Evolutionary conservation across 2,888 invertebrate genomes (phyloP).

Genomic region (Andricus quercusramuli): DNA sequence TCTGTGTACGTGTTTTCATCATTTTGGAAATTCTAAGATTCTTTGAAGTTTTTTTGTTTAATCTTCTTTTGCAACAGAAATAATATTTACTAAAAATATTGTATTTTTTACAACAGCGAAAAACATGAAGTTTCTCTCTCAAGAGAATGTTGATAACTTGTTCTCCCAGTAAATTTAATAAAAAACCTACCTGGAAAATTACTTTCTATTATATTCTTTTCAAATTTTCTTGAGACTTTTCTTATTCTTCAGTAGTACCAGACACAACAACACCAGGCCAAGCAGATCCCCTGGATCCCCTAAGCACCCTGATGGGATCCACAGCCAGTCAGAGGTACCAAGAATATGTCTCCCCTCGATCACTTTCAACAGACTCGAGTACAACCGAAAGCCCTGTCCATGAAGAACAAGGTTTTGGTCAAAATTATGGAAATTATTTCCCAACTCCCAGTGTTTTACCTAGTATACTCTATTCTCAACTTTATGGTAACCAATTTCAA

Average conservation of each 20-base stretch:
- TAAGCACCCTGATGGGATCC: constrained; percentile 74
- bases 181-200: too few relatives aligned
- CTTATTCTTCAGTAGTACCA: constrained; percentile 79
- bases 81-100: too few relatives aligned
- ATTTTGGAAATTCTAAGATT: too few relatives aligned
- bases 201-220: background rate
- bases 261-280: constrained; percentile 84
- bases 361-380: constrained; percentile 90
- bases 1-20: too few relatives aligned
- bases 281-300: constrained; percentile 73
- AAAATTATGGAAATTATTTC: constrained; percentile 84
- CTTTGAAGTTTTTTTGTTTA: too few relatives aligned
- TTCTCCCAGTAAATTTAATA: too few relatives aligned
- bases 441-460: constrained; percentile 86
- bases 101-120: too few relatives aligned
- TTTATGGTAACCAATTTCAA: constrained; percentile 83
- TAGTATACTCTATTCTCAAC: constrained; percentile 90
- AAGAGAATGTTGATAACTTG: too few relatives aligned
- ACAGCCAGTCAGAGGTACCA: constrained; percentile 75
- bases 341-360: constrained; percentile 82
- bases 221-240: background rate
- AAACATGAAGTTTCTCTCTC: too few relatives aligned
- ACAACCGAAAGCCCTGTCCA: constrained; percentile 91
- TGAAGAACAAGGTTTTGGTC: constrained; percentile 84
- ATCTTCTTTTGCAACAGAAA: too few relatives aligned